phyloP scores from a whole-genome alignment of 2,797 vertebrate genomes.

The Myotis myotis region DNA sequence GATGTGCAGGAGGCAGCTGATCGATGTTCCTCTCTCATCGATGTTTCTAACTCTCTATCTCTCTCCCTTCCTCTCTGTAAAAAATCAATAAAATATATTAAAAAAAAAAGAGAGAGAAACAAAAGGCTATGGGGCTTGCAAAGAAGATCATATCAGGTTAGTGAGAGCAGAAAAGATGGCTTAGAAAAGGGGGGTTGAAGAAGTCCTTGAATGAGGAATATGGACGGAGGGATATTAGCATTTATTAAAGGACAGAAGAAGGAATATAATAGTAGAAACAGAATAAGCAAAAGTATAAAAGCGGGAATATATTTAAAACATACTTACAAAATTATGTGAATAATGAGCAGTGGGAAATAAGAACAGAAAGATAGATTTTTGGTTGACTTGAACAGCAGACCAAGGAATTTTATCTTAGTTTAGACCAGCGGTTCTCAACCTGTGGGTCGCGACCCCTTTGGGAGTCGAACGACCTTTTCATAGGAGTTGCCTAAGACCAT shows the following conservation, averaged over 20 bases:
- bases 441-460: no score
- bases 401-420: neutral
- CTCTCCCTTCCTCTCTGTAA: no score
- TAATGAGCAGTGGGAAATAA: neutral
- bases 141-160: neutral
- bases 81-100: no score
- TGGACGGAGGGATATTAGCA: neutral
- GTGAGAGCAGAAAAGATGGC: neutral
- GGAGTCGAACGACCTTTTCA: no score
- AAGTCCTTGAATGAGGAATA: neutral
- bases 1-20: no score
- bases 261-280: neutral
- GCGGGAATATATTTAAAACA: neutral
- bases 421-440: neutral
- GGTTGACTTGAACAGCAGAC: neutral
- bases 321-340: neutral
- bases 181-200: neutral
- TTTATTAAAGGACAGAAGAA: neutral
- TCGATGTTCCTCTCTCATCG: no score
- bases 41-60: no score
- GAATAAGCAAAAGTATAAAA: neutral
- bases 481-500: no score
- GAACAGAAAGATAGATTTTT: neutral
- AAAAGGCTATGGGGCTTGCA: neutral
- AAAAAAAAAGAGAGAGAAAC: slow-evolving; percentile 20